Conservation (phyloP, 2,888 invertebrate genomes). For the Proisotoma minuta region DNA sequence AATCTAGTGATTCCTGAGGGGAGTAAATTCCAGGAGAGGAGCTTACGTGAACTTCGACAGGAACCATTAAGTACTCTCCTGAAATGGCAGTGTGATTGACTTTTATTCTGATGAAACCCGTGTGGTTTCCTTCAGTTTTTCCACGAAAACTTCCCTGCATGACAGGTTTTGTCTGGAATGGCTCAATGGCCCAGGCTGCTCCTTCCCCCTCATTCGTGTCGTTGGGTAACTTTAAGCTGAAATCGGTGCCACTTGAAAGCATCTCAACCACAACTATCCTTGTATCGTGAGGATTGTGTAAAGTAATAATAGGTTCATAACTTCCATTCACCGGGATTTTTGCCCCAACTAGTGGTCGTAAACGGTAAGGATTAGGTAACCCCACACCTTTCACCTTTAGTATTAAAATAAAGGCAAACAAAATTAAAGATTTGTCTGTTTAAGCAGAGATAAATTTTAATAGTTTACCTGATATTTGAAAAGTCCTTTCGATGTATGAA, state of each 20-base stretch:
- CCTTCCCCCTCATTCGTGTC: conserved; percentile 57
- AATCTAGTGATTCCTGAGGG: conserved; percentile 72
- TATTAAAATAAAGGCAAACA: too few relatives aligned
- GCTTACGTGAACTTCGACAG: conserved; percentile 76
- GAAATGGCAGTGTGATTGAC: conserved; percentile 58
- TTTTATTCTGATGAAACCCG: conserved; percentile 75
- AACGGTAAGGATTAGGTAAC: conserved; percentile 80
- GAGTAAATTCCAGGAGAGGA: conserved; percentile 68
- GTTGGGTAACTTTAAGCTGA: conserved; percentile 62
- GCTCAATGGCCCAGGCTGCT: conserved; percentile 85
- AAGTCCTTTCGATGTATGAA: conserved; percentile 90
- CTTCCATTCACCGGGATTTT: conserved; percentile 87
- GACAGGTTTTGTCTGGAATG: conserved; percentile 79
- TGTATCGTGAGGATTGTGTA: conserved; percentile 89
- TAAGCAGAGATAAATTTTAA: too few relatives aligned
- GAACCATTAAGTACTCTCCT: conserved; percentile 66
- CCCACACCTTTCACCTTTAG: conserved; percentile 74
- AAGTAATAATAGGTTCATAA: conserved; percentile 78
- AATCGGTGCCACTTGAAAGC: conserved; percentile 74
- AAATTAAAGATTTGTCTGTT: too few relatives aligned
- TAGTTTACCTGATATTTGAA: conserved; percentile 79
- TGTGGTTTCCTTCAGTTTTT: conserved; percentile 71
- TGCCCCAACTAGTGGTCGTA: conserved; percentile 84
- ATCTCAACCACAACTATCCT: conserved; percentile 71
- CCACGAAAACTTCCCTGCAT: conserved; percentile 79